Evolutionary conservation across 2,888 invertebrate species (phyloP).

Genomic region (Parochlus steinenii): DNA sequence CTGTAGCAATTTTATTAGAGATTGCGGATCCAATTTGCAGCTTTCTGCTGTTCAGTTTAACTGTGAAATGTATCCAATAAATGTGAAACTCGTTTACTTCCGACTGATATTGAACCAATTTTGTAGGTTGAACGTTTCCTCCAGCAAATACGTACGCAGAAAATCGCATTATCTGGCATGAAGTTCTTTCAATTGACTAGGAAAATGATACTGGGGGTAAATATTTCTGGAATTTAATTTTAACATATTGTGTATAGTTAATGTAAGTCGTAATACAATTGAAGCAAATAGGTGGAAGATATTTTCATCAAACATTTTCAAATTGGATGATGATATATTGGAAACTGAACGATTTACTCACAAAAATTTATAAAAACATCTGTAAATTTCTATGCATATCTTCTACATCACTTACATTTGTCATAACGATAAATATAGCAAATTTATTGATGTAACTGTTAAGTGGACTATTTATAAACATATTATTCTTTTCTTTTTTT

Average conservation of each 20-base stretch:
- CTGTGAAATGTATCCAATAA: neutral
- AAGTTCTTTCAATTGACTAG: slow-evolving; percentile 8
- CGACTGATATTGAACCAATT: neutral
- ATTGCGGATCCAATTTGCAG: no score
- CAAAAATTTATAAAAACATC: no score
- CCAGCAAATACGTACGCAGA: slow-evolving; percentile 1
- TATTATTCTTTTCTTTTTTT: neutral
- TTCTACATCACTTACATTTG: no score
- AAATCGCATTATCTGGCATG: slow-evolving; percentile 6
- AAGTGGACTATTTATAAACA: neutral
- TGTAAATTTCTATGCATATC: no score
- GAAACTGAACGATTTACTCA: neutral
- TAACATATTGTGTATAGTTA: no score
- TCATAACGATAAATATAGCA: no score
- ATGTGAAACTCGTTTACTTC: neutral
- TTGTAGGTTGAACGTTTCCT: slow-evolving; percentile 3
- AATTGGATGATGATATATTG: no score
- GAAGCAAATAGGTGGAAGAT: no score
- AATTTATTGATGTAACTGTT: neutral
- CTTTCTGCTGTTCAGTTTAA: no score
- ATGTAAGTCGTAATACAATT: no score
- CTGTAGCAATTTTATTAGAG: neutral
- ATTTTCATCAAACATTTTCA: no score
- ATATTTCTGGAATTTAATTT: no score
- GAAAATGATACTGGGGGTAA: slow-evolving; percentile 1